Conservation (phyloP, 2,113 vertebrate genomes). For the Ibidorhyncha struthersii region DNA sequence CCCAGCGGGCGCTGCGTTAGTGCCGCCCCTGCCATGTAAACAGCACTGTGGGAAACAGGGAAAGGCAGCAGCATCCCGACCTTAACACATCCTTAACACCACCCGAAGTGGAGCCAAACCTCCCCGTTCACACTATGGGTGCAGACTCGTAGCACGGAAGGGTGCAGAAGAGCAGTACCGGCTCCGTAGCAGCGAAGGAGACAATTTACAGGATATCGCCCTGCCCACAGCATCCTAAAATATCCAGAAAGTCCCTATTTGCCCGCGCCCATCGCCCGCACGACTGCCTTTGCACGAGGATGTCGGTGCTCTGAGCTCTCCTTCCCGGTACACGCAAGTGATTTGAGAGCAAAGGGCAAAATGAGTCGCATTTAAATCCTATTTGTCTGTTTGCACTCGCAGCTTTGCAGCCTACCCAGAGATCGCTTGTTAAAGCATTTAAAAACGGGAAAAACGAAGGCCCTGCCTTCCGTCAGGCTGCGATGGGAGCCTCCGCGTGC, state of each 20-base stretch:
- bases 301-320: background rate
- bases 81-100: background rate
- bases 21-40: background rate
- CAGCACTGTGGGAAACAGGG: fast-evolving
- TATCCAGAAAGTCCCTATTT: background rate
- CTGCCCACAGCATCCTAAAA: background rate
- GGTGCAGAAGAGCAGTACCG: background rate
- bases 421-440: background rate
- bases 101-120: fast-evolving
- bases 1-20: background rate
- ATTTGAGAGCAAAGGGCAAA: background rate
- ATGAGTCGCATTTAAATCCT: fast-evolving
- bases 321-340: fast-evolving
- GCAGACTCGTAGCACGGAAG: background rate
- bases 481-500: background rate
- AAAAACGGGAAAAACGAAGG: background rate
- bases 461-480: background rate
- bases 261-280: background rate
- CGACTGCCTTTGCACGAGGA: fast-evolving
- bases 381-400: fast-evolving
- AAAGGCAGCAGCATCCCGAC: background rate
- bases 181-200: fast-evolving
- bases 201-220: background rate
- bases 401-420: background rate
- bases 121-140: fast-evolving